A percentile compares a stretch with the other conserved stretches of the same genome.
phyloP scores from a whole-genome alignment of 1,140 invertebrate species.

The Paraescarpia echinospica region DNA sequence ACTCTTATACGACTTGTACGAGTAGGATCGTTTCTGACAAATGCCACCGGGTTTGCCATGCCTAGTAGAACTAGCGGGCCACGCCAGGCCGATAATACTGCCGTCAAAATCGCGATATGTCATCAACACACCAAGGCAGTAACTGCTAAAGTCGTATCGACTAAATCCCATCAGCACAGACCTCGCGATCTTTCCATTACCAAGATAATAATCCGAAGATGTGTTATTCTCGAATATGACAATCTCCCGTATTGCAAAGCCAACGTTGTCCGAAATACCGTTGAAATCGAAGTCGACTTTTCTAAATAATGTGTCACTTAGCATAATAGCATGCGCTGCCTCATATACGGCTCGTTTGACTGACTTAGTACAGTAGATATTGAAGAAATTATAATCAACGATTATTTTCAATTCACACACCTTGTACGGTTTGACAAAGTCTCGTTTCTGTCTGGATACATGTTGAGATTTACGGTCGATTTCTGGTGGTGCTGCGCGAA shows the following conservation, averaged over 20 bases:
- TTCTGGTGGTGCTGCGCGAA: background rate
- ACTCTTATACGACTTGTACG: slow-evolving; percentile 30
- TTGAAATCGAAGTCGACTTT: background rate
- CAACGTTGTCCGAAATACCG: background rate
- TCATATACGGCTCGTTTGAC: background rate
- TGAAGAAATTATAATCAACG: background rate
- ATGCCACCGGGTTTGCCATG: slow-evolving; percentile 36
- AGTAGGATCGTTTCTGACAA: slow-evolving; percentile 35
- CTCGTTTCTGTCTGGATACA: background rate
- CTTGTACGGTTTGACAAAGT: background rate
- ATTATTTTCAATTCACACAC: slow-evolving; percentile 1
- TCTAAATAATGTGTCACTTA: background rate
- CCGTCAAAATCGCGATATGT: slow-evolving; percentile 42
- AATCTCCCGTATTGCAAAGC: background rate
- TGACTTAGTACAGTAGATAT: background rate
- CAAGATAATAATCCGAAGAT: background rate
- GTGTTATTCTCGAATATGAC: background rate
- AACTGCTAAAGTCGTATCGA: slow-evolving; percentile 38
- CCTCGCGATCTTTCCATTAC: background rate
- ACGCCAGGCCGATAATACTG: slow-evolving; percentile 42
- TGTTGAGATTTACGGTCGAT: background rate
- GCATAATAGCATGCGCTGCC: background rate
- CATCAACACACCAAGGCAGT: slow-evolving; percentile 44
- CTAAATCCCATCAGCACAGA: slow-evolving; percentile 38
- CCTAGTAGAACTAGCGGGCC: slow-evolving; percentile 39